phyloP scores from a whole-genome alignment of 2,797 vertebrate genomes.

The Protosalanx chinensis region DNA sequence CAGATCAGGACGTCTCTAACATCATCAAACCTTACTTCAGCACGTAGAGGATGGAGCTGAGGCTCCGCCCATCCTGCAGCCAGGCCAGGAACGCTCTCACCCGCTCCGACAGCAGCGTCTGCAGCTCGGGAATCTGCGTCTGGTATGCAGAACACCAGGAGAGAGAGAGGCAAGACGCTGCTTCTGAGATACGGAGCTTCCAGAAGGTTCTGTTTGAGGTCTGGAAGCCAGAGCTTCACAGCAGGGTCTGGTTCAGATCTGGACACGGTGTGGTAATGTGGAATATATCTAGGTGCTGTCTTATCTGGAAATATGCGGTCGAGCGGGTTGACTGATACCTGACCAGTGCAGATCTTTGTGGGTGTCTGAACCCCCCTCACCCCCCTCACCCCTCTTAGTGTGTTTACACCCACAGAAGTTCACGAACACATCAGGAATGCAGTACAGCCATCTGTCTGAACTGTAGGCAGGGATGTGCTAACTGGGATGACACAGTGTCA shows the following conservation, averaged over 20 bases:
- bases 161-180: conserved; percentile 18
- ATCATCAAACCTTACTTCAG: not conserved
- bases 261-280: conserved; percentile 21
- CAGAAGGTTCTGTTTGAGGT: not conserved
- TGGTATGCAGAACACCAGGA: conserved; percentile 47
- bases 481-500: no score
- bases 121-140: conserved; percentile 87
- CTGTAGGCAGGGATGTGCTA: no score
- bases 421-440: conserved; percentile 43
- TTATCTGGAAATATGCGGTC: conserved; percentile 37
- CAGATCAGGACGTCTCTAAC: no score
- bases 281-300: not conserved
- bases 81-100: conserved; percentile 86
- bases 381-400: conserved; percentile 12
- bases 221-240: conserved; percentile 4
- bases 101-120: conserved; percentile 83
- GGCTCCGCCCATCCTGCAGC: conserved; percentile 86
- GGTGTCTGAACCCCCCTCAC: conserved; percentile 12
- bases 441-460: not conserved
- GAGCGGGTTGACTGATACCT: conserved; percentile 39
- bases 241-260: not conserved
- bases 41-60: conserved; percentile 67
- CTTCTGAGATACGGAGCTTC: conserved; percentile 13
- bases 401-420: not conserved
- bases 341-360: conserved; percentile 29